Evolutionary conservation across 92 coral and sea anemone genomes (phyloP).

Genomic region (Siderastrea radians): DNA sequence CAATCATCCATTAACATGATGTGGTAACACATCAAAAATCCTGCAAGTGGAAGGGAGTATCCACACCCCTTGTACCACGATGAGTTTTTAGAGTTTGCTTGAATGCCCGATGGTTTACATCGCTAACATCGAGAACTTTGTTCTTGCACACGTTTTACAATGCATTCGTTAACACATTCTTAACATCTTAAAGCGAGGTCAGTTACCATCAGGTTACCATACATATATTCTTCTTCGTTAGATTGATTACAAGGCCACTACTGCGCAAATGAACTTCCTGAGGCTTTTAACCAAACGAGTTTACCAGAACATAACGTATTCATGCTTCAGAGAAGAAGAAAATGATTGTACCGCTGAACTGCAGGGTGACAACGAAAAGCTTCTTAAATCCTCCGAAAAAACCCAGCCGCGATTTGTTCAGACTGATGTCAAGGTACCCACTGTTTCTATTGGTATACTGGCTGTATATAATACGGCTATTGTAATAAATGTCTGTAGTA

Average conservation of each 20-base stretch:
- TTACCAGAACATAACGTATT: conserved; percentile 34
- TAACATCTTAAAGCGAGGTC: background rate
- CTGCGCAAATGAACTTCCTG: conserved; percentile 31
- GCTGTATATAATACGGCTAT: background rate
- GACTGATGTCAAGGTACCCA: conserved; percentile 10
- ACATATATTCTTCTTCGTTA: background rate
- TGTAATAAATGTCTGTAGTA: background rate
- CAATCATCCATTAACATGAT: too few species aligned
- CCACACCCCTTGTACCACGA: too few species aligned
- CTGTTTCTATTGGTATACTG: background rate
- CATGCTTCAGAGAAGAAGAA: conserved; percentile 31
- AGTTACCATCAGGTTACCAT: background rate
- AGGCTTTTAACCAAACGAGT: conserved; percentile 33
- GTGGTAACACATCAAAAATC: too few species aligned
- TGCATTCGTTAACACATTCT: too few species aligned
- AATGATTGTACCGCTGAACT: conserved; percentile 31
- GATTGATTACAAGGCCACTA: conserved; percentile 42
- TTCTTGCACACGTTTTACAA: too few species aligned
- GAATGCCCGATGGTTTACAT: too few species aligned
- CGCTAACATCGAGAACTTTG: too few species aligned
- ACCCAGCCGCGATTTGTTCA: conserved; percentile 17
- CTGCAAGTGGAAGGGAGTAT: too few species aligned
- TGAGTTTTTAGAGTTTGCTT: too few species aligned
- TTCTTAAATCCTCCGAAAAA: conserved; percentile 15
- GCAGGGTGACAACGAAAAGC: conserved; percentile 40